Evolutionary conservation across 2,888 invertebrate genomes (phyloP).

Genomic region (Dermolepida albohirtum): DNA sequence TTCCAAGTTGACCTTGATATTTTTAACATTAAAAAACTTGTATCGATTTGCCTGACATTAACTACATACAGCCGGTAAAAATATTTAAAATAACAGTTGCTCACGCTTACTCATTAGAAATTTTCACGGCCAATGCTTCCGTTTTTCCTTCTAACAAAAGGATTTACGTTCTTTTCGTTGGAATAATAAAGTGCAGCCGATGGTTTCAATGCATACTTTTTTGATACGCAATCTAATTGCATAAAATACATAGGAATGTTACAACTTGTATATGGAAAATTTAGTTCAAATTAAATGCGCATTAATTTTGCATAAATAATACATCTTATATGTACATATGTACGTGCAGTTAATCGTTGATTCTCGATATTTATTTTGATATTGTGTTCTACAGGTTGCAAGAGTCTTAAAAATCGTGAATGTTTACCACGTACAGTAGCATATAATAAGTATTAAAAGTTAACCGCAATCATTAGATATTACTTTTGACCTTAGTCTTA

Average conservation of each 20-base stretch:
- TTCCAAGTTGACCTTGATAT: constrained; percentile 31
- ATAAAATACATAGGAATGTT: not conserved
- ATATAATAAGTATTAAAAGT: too few relatives aligned
- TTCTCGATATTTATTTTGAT: too few relatives aligned
- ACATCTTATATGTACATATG: too few relatives aligned
- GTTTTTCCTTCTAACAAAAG: constrained; percentile 26
- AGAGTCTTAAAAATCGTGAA: too few relatives aligned
- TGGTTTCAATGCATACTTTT: not conserved
- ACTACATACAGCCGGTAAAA: not conserved
- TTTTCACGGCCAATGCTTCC: constrained; percentile 32
- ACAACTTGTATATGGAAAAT: too few relatives aligned
- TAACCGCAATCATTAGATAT: too few relatives aligned
- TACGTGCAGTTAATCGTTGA: too few relatives aligned
- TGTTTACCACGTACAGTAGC: too few relatives aligned
- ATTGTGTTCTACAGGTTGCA: too few relatives aligned
- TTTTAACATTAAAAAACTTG: constrained; percentile 5
- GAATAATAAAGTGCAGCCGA: constrained; percentile 16
- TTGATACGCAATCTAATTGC: not conserved
- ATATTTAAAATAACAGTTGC: constrained; percentile 28
- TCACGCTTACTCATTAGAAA: constrained; percentile 18
- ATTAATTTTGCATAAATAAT: too few relatives aligned
- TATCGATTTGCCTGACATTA: constrained; percentile 15
- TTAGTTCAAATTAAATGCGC: too few relatives aligned
- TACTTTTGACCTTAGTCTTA: too few relatives aligned
- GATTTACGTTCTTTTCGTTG: constrained; percentile 2